Conservation (phyloP, 2,113 vertebrate species). For the Crotalus helleri region DNA sequence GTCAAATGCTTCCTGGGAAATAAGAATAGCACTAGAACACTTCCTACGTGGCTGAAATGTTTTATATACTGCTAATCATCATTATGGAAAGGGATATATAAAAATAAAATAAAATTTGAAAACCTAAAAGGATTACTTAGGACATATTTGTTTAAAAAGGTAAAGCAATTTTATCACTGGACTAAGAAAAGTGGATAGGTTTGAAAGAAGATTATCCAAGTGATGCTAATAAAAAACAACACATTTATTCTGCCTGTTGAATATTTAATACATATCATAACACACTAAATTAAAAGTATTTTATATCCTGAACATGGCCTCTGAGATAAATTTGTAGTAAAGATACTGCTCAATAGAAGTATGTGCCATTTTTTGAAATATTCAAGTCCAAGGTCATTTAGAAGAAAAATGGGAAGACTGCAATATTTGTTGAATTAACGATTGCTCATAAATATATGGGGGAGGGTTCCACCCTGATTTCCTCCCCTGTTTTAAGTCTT, state of each 20-base stretch:
- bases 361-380: neutral
- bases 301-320: neutral
- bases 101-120: neutral
- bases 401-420: neutral
- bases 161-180: neutral
- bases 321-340: neutral
- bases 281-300: neutral
- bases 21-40: neutral
- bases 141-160: neutral
- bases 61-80: neutral
- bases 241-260: neutral
- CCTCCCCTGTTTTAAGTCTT: neutral
- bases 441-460: neutral
- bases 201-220: neutral
- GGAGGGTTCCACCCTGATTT: neutral
- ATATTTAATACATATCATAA: neutral
- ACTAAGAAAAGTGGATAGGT: neutral
- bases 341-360: neutral
- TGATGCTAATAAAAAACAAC: neutral
- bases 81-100: neutral
- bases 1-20: neutral
- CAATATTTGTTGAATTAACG: neutral
- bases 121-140: neutral
- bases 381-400: neutral
- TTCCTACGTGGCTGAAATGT: neutral